phyloP scores from a whole-genome alignment of 2,888 invertebrate species.

The Drosophila subquinaria region DNA sequence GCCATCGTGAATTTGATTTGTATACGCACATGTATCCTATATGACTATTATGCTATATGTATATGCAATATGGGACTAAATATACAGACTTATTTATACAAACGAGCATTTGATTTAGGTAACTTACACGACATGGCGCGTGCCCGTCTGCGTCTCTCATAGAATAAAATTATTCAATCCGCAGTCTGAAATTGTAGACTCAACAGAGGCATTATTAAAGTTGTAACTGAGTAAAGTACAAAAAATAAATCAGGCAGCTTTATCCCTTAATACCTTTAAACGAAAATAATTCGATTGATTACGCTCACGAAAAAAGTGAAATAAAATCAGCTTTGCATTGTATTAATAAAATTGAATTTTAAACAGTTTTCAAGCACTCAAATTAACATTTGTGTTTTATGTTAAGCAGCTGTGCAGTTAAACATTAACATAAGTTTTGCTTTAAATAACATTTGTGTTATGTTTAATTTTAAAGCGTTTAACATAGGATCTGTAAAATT shows the following conservation, averaged over 20 bases:
- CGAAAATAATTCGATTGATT: constrained; percentile 31
- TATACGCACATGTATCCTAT: constrained; percentile 24
- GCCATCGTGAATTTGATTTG: constrained; percentile 61
- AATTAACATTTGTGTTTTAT: constrained; percentile 8
- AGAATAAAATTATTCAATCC: constrained; percentile 21
- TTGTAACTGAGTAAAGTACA: neutral
- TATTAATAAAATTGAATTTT: constrained; percentile 10
- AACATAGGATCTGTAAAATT: neutral
- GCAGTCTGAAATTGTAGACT: constrained; percentile 3
- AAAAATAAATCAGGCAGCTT: constrained; percentile 4
- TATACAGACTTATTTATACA: constrained; percentile 29
- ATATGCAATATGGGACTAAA: constrained; percentile 29
- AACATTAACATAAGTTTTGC: neutral
- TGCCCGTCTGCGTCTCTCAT: constrained; percentile 21
- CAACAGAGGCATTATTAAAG: constrained; percentile 13
- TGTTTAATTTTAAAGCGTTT: neutral
- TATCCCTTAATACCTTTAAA: constrained; percentile 37
- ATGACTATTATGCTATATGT: constrained; percentile 14
- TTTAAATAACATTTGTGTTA: constrained; percentile 4
- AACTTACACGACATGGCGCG: constrained; percentile 29
- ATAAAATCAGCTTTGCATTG: constrained; percentile 10
- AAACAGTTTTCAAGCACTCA: constrained; percentile 2
- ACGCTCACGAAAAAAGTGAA: constrained; percentile 1
- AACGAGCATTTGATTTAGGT: constrained; percentile 35
- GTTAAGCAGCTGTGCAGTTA: constrained; percentile 1